These are phyloP conservation scores for Aphelinus certus DNA, from an alignment of 1,140 invertebrate genomes.

Conservation along the genomic window DNA sequence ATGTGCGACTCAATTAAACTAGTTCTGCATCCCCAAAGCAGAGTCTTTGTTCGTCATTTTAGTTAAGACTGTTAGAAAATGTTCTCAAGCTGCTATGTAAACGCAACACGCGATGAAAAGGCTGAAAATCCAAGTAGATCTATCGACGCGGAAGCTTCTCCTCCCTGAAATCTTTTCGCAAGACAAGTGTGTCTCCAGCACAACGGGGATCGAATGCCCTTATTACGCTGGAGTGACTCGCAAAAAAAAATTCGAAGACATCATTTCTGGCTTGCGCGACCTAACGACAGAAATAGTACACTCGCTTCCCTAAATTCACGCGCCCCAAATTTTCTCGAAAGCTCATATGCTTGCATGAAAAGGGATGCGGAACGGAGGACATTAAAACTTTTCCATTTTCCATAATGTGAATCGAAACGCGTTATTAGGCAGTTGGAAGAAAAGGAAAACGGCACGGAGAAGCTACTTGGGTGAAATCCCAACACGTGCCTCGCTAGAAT, in stretches of 20 bases:
- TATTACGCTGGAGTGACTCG: neutral
- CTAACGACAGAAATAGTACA: slow-evolving; percentile 21
- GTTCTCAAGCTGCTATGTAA: too few relatives aligned
- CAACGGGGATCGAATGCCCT: neutral
- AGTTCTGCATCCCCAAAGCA: too few relatives aligned
- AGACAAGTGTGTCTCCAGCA: neutral
- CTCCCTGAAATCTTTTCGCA: too few relatives aligned
- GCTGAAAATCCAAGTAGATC: too few relatives aligned
- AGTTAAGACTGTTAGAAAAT: too few relatives aligned
- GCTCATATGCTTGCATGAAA: neutral
- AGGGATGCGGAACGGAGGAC: neutral
- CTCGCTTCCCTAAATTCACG: neutral
- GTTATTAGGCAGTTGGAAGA: slow-evolving; percentile 43
- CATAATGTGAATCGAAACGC: slow-evolving; percentile 50
- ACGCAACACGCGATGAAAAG: too few relatives aligned
- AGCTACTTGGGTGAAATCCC: too few relatives aligned
- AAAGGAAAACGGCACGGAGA: slow-evolving; percentile 20
- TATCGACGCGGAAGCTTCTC: too few relatives aligned
- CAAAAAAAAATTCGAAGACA: neutral
- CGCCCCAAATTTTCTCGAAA: neutral
- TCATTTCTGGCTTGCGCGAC: neutral
- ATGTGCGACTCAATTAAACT: too few relatives aligned
- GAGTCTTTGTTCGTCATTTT: too few relatives aligned
- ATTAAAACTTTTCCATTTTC: slow-evolving; percentile 49
- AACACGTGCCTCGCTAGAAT: slow-evolving; percentile 57